Evolutionary conservation across 92 coral and sea anemone species (phyloP).

Genomic region (Heliopora coerulea): DNA sequence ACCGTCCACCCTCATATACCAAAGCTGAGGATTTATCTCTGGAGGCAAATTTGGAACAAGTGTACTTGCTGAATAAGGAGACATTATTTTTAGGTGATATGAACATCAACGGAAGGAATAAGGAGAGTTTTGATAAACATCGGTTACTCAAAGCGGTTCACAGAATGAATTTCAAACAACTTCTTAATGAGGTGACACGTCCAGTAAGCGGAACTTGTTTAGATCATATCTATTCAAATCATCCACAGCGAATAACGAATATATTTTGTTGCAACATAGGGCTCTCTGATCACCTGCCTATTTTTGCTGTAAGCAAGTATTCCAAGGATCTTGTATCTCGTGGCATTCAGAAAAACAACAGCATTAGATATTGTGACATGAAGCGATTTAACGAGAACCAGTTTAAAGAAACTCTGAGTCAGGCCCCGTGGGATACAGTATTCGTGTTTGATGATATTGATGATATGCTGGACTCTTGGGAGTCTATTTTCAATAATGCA

Average conservation of each 20-base stretch:
- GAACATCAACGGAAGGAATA: too few species aligned
- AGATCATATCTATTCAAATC: too few species aligned
- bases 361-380: slow-evolving; percentile 4
- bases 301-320: background rate
- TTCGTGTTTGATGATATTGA: slow-evolving; percentile 33
- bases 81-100: too few species aligned
- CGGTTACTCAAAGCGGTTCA: background rate
- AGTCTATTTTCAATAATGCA: too few species aligned
- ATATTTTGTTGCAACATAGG: too few species aligned
- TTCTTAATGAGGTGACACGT: slow-evolving; percentile 17
- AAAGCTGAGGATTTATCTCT: too few species aligned
- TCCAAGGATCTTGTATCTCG: background rate
- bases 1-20: slow-evolving; percentile 42
- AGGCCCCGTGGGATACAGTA: too few species aligned
- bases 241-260: background rate
- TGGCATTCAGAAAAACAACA: background rate
- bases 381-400: background rate
- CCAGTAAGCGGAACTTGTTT: slow-evolving; percentile 25
- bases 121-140: background rate
- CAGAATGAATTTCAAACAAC: slow-evolving; percentile 30
- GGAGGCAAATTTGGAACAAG: too few species aligned
- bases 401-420: too few species aligned
- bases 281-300: slow-evolving; percentile 2
- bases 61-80: too few species aligned
- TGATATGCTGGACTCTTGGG: slow-evolving; percentile 26